Conservation (phyloP, 2,113 vertebrate species). For the Kryptolebias marmoratus region DNA sequence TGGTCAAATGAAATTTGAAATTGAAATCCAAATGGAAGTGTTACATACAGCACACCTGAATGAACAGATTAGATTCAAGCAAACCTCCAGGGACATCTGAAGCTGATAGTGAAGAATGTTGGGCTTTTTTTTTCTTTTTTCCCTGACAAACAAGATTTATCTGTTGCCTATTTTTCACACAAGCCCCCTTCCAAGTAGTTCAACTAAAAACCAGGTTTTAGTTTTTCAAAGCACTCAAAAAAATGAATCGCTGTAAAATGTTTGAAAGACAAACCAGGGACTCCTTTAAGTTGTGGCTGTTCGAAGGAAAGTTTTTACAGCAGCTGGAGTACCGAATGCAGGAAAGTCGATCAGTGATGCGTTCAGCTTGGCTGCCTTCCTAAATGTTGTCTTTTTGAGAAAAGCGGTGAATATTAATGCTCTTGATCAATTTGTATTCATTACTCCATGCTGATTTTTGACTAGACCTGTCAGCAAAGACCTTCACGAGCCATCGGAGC, state of each 20-base stretch:
- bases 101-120: neutral
- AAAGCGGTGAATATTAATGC: too few species aligned
- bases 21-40: slow-evolving; percentile 2
- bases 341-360: too few species aligned
- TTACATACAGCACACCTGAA: neutral
- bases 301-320: slow-evolving; percentile 34
- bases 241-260: neutral
- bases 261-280: neutral
- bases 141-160: neutral
- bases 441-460: too few species aligned
- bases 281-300: neutral
- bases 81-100: slow-evolving; percentile 9
- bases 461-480: too few species aligned
- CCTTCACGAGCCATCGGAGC: too few species aligned
- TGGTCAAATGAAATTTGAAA: slow-evolving; percentile 1
- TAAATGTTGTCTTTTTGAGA: too few species aligned
- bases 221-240: slow-evolving; percentile 7
- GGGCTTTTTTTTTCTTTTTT: neutral
- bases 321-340: slow-evolving; percentile 47
- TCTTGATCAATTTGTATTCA: too few species aligned
- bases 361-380: too few species aligned
- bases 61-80: slow-evolving; percentile 11
- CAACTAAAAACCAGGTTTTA: slow-evolving; percentile 11
- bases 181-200: slow-evolving; percentile 31
- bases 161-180: slow-evolving; percentile 2